Base-by-base conservation (phyloP, 2,888 invertebrate species). In the Drosophila recens region DNA sequence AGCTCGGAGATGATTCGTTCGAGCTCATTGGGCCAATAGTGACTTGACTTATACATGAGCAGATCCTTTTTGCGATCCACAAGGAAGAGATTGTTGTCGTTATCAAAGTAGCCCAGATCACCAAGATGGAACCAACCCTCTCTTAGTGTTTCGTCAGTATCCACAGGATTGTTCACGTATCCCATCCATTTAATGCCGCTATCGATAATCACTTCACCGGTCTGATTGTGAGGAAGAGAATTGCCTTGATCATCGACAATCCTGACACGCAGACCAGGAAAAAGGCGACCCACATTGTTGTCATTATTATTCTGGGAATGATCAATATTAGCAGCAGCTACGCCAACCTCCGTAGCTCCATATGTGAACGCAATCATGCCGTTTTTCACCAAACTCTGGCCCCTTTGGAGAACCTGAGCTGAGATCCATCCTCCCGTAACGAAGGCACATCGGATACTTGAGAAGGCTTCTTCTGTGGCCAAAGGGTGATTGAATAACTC, bases 81-180 rank as follows among this genome's bases (percentile, higher is more conserved):
- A 2, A 91, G 46, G 66, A 75, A 86, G 2, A 92, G 62, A 65
- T 73, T 80, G n/a, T 90, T 88, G 3, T 90, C 82, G 1, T 82
- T 72, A 46, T 92, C 91, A 58, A 92, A 90, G 54, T 87, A 88
- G 11, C 92, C 92, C 36, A 91, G 46, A 65, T 92, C 92, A 5
- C 92, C 92, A 0, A 90, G 79, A n/a, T 84, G 82, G 3, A 90
- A 71, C 91, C 91, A 92, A 10, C 90, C 90, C 17, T 91, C 82
- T 4, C 82, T 62, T 0, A 80, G 0, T 0, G 87, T 87, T 10
- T 49, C n/a, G 0, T 53, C 63, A 1, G 81, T 82, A 10, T 81
- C 90, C 20, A 30, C 71, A 0, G 75, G 67, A 65, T 90, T 90
- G 0, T 71, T 69, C 49, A 87, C 79, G 17, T 92, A 92, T 1